A percentile compares a stretch with the other conserved stretches of the same genome.
phyloP scores from a whole-genome alignment of 2,888 invertebrate genomes.

The Xestia ashworthii region DNA sequence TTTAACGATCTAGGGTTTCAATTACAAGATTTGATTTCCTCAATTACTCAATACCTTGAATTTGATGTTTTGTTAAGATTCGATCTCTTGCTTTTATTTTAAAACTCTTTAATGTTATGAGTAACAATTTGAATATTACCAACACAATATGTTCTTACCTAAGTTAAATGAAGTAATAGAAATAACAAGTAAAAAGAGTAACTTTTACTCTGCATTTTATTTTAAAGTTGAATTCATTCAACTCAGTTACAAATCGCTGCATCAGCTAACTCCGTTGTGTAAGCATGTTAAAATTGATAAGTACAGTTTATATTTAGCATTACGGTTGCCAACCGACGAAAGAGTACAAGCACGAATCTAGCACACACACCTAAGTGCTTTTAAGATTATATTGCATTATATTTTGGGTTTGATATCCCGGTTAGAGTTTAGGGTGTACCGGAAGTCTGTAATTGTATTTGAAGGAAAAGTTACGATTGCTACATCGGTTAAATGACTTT shows the following conservation, averaged over 20 bases:
- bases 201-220: no score
- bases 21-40: no score
- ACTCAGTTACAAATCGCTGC: slow-evolving; percentile 14
- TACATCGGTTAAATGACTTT: not conserved
- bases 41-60: no score
- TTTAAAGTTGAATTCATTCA: no score
- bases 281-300: slow-evolving; percentile 50
- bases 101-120: no score
- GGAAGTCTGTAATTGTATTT: slow-evolving; percentile 14
- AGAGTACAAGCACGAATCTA: slow-evolving; percentile 61
- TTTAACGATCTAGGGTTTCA: no score
- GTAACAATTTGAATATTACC: no score
- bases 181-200: no score
- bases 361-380: slow-evolving; percentile 60
- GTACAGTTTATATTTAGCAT: slow-evolving; percentile 52
- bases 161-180: no score
- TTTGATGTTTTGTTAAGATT: no score
- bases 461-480: not conserved
- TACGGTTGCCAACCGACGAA: slow-evolving; percentile 37
- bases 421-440: slow-evolving; percentile 7
- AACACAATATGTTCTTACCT: no score
- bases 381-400: slow-evolving; percentile 31
- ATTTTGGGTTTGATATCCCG: slow-evolving; percentile 33
- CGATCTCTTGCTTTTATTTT: no score
- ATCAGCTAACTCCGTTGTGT: slow-evolving; percentile 27